Evolutionary conservation across 2,888 invertebrate species (phyloP), one percentile per base, ranked within the genome.

Genomic region (Colostygia pectinataria): DNA sequence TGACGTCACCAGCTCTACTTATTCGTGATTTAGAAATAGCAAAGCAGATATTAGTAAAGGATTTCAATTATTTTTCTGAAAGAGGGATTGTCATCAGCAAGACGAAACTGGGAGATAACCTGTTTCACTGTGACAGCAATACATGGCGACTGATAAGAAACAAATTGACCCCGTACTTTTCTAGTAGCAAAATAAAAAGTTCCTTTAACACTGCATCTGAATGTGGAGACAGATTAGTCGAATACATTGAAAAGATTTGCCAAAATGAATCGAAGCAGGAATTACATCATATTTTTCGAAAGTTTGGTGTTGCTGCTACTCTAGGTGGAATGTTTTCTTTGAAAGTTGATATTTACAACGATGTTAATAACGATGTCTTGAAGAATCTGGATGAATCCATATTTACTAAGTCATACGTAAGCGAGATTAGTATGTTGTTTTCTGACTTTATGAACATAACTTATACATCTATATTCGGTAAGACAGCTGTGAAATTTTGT

Each of bases 1-100:
- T 69, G 51, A 65, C 61, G 0, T 55, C 54, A 14, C 73, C 71
- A 0, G 44, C 48, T 4, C 31, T 77, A 7, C 14, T 74, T 1
- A 43, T 78, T 12, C 56, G 67, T 8, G 76, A 78, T 47, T 53
- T 70, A n/a, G 73, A 78, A 24, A 39, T 71, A 4, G 57, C 73
- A 4, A 73, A 72, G 34, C 57, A 65, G 5, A 51, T 77, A 1
- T 43, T 75, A 39, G 66, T 75, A 4, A 71, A 68, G 43, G 74
- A 75, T 54, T 77, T 75, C 33, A 57, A 71, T 4, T 6, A 20
- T 1, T 79, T 77, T 24, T 27, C 52, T 0, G 71, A 76, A 4
- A 66, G 79, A 14, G 71, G 71, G 0, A 7, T 67, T 2, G 61
- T 63, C n/a, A 63, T 70, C 8, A 65, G 66, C 18, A 61, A 67